These are phyloP conservation scores for Crotalus horridus DNA, from an alignment of 2,113 vertebrate species.

Conservation along the genomic window DNA sequence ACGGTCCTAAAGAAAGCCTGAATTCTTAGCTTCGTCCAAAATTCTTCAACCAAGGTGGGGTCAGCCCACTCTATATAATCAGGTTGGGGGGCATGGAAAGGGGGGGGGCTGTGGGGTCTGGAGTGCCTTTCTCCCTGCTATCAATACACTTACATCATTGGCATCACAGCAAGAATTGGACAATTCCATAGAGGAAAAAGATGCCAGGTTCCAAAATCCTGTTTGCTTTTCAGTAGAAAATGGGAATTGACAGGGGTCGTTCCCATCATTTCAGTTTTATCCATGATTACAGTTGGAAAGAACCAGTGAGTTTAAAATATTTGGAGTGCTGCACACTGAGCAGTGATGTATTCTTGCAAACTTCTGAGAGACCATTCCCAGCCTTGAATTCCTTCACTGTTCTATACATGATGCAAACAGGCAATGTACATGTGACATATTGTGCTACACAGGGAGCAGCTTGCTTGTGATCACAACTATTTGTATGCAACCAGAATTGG, in stretches of 20 bases:
- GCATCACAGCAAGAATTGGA: not conserved
- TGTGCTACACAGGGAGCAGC: not conserved
- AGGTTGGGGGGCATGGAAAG: not conserved
- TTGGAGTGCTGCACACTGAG: not conserved
- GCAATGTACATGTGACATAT: not conserved
- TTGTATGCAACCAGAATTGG: not conserved
- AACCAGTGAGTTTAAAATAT: not conserved
- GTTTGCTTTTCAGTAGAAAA: not conserved
- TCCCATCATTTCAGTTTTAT: not conserved
- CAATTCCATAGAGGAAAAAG: not conserved
- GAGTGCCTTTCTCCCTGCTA: not conserved
- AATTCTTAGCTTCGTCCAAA: too few species aligned
- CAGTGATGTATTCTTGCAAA: not conserved
- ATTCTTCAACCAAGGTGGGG: too few species aligned
- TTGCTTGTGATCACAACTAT: not conserved
- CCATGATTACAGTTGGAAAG: not conserved
- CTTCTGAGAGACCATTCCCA: not conserved
- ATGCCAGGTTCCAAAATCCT: not conserved
- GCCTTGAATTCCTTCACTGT: not conserved
- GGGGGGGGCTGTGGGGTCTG: not conserved
- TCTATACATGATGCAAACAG: not conserved
- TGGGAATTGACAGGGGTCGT: not conserved
- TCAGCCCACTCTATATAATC: not conserved
- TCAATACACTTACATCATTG: not conserved
- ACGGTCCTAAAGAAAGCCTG: too few species aligned